phyloP scores from a whole-genome alignment of 2,113 vertebrate genomes.

The Hemicordylus capensis region DNA sequence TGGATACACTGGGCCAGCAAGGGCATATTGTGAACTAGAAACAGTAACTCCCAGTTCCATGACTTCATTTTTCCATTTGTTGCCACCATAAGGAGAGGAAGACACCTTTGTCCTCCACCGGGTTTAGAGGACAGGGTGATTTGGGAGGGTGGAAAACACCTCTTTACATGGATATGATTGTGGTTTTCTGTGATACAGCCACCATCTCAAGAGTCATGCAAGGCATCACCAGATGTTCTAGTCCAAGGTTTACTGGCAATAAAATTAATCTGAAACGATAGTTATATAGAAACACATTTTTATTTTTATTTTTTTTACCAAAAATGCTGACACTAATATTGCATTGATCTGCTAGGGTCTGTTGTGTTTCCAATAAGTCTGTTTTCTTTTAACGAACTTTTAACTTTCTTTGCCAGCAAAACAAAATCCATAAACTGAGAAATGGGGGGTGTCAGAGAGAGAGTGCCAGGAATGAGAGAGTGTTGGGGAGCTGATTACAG shows the following conservation, averaged over 20 bases:
- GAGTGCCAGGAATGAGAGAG: conserved; percentile 29
- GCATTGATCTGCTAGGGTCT: conserved; percentile 54
- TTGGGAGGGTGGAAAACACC: not conserved
- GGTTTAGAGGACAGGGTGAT: not conserved
- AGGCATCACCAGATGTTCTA: conserved; percentile 28
- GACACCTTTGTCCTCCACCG: not conserved
- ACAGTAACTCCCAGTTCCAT: not conserved
- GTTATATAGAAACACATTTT: conserved; percentile 30
- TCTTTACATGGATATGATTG: not conserved
- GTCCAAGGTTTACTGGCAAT: conserved; percentile 49
- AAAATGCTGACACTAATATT: conserved; percentile 26
- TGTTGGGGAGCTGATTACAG: conserved; percentile 59
- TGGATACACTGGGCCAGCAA: not conserved
- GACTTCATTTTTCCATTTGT: not conserved
- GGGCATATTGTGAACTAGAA: too few relatives aligned
- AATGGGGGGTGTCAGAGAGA: not conserved
- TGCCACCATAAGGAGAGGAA: too few relatives aligned
- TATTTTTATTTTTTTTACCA: too few relatives aligned
- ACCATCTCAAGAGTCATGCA: not conserved
- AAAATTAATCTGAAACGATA: conserved; percentile 36
- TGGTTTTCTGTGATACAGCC: not conserved
- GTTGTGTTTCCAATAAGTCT: conserved; percentile 16
- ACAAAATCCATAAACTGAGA: not conserved
- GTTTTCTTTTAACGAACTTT: conserved; percentile 35
- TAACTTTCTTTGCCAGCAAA: too few relatives aligned